Conservation (phyloP, 2,888 invertebrate species). For the Desoria tigrina region DNA sequence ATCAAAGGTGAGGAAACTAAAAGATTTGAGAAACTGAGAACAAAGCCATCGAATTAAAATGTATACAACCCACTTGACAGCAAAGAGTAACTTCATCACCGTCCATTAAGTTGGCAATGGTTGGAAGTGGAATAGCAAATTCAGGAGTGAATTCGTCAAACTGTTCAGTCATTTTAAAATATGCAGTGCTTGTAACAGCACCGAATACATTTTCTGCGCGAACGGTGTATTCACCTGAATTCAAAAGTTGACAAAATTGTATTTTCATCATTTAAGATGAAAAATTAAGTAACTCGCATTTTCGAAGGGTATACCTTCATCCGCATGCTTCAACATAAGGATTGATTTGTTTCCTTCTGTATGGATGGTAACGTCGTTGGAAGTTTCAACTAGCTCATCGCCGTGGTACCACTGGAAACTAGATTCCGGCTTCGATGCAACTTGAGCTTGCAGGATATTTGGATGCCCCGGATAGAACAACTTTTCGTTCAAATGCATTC, state of each 20-base stretch:
- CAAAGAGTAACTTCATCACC: slow-evolving; percentile 78
- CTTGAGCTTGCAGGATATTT: slow-evolving; percentile 73
- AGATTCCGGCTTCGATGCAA: slow-evolving; percentile 74
- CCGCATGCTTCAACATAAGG: slow-evolving; percentile 67
- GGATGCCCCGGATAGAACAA: slow-evolving; percentile 58
- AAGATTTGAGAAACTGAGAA: too few species aligned
- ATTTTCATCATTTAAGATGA: too few species aligned
- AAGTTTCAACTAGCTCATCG: slow-evolving; percentile 66
- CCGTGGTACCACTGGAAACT: slow-evolving; percentile 87
- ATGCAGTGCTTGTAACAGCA: slow-evolving; percentile 81
- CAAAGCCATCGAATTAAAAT: too few species aligned
- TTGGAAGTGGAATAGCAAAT: slow-evolving; percentile 59
- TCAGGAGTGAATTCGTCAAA: slow-evolving; percentile 28
- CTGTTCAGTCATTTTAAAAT: slow-evolving; percentile 66
- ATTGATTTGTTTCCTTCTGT: slow-evolving; percentile 73
- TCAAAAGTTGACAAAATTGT: too few species aligned
- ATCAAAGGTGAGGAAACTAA: too few species aligned
- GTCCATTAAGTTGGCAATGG: slow-evolving; percentile 79
- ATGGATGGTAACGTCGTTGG: slow-evolving; percentile 18
- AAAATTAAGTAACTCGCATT: too few species aligned
- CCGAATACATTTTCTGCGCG: slow-evolving; percentile 87
- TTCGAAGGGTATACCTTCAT: slow-evolving; percentile 59
- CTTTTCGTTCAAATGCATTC: slow-evolving; percentile 70
- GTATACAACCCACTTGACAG: slow-evolving; percentile 65
- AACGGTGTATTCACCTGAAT: slow-evolving; percentile 59